These are phyloP conservation scores for Limosa lapponica DNA, from an alignment of 2,797 vertebrate genomes.

Conservation along the genomic window DNA sequence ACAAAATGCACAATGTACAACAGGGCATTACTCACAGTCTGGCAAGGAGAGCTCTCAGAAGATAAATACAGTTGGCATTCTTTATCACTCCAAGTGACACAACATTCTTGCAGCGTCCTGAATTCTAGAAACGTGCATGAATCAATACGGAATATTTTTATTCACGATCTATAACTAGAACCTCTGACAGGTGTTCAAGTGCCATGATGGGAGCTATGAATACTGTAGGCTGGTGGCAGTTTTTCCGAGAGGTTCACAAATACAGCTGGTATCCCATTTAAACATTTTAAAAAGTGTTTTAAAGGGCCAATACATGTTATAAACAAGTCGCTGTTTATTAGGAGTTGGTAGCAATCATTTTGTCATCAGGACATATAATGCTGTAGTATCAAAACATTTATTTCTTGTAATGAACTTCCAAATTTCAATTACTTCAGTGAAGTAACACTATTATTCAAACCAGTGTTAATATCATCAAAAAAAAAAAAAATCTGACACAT, in stretches of 20 bases:
- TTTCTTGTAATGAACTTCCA: background rate
- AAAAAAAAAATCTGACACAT: background rate
- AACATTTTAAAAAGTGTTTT: background rate
- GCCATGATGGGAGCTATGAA: background rate
- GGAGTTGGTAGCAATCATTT: background rate
- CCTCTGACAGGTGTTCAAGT: slow-evolving; percentile 24
- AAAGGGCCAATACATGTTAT: background rate
- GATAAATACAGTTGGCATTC: slow-evolving; percentile 66
- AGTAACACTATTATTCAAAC: background rate
- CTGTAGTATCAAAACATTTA: background rate
- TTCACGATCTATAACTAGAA: slow-evolving; percentile 13
- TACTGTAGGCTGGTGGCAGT: background rate
- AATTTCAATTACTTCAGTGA: background rate
- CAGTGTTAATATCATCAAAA: background rate
- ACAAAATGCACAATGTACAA: slow-evolving; percentile 43
- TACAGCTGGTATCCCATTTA: background rate
- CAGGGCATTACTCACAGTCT: slow-evolving; percentile 10
- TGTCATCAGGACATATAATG: background rate
- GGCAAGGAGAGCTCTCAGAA: slow-evolving; percentile 24
- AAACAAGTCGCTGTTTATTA: background rate
- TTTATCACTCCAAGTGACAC: slow-evolving; percentile 54
- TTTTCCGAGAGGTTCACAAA: background rate
- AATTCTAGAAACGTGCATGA: slow-evolving; percentile 28
- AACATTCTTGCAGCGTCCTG: slow-evolving; percentile 20
- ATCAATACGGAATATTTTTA: slow-evolving; percentile 49